Evolutionary conservation across 2,888 invertebrate species (phyloP).

Genomic region (Peribatodes rhomboidaria): DNA sequence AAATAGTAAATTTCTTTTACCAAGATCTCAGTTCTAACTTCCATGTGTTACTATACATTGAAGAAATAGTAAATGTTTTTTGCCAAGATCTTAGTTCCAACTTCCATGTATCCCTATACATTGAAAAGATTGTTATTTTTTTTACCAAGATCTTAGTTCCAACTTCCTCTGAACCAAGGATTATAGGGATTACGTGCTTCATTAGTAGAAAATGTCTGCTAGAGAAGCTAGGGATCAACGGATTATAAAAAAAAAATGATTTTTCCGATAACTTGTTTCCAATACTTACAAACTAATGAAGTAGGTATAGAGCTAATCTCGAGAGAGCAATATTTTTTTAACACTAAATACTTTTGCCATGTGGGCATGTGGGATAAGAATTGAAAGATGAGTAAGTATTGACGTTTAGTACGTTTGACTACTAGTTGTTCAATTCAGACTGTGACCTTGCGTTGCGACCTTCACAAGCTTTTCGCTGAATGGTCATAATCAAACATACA

Average conservation of each 20-base stretch:
- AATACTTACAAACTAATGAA: neutral
- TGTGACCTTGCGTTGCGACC: no score
- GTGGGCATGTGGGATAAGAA: no score
- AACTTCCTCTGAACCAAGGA: neutral
- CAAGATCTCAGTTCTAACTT: slow-evolving; percentile 5
- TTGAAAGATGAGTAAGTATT: no score
- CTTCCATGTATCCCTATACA: neutral
- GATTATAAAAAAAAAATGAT: neutral
- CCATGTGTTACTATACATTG: neutral
- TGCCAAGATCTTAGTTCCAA: slow-evolving; percentile 1
- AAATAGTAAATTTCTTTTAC: slow-evolving; percentile 4
- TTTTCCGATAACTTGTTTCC: neutral
- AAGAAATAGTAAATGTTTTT: slow-evolving; percentile 7
- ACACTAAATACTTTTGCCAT: no score
- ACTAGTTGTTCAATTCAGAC: no score
- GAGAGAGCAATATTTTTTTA: no score
- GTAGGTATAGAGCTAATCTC: no score
- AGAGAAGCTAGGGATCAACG: neutral
- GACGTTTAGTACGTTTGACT: no score
- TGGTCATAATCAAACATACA: no score
- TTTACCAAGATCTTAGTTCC: no score
- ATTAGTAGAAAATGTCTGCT: neutral
- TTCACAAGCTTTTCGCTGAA: no score
- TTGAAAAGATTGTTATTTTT: slow-evolving; percentile 9
- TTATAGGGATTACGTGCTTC: neutral